Conservation (phyloP, 1,140 invertebrate genomes). For the Oryzaephilus surinamensis region DNA sequence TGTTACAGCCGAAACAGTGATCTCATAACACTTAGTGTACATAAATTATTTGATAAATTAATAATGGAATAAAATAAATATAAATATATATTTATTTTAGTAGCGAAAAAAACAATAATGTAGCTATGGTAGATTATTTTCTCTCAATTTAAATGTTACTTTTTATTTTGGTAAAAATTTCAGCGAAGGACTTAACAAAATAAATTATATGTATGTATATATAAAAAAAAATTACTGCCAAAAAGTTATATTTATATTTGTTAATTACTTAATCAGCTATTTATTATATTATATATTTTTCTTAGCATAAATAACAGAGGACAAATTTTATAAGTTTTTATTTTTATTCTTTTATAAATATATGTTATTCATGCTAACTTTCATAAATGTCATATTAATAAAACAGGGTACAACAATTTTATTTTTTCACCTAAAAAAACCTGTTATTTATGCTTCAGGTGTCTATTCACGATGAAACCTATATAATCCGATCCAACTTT, state of each 20-base stretch:
- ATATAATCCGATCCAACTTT: no score
- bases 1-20: no score
- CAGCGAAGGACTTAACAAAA: no score
- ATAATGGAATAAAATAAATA: constrained; percentile 15
- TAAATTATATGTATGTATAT: neutral
- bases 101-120: neutral
- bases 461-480: no score
- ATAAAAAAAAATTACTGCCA: constrained; percentile 1
- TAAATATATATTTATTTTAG: constrained; percentile 12
- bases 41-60: constrained; percentile 8
- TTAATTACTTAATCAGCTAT: constrained; percentile 8
- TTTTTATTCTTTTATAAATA: no score
- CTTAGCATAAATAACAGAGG: no score
- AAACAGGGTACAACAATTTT: no score
- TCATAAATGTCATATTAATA: no score
- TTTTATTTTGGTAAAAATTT: neutral
- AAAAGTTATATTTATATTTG: constrained; percentile 1
- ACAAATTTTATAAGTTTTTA: no score
- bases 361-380: no score
- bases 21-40: constrained; percentile 16
- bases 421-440: no score
- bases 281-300: constrained; percentile 12
- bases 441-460: no score
- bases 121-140: neutral
- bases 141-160: neutral